Evolutionary conservation across 2,888 invertebrate genomes (phyloP).

Genomic region (Microctonus brassicae): DNA sequence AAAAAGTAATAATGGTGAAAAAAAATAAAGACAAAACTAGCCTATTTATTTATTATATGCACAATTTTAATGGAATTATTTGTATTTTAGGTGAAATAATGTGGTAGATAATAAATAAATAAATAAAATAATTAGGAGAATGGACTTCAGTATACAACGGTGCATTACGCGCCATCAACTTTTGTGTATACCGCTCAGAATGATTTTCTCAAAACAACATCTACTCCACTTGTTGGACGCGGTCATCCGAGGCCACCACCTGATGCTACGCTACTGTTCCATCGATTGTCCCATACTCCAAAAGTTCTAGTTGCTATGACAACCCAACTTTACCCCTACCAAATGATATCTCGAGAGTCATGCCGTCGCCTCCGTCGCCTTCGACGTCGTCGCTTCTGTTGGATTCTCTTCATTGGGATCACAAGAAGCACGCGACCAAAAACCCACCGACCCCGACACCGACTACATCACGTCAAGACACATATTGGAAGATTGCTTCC

Average conservation of each 20-base stretch:
- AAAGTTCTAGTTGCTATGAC: conserved; percentile 50
- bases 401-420: conserved; percentile 25
- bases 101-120: neutral
- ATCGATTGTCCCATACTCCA: conserved; percentile 66
- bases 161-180: neutral
- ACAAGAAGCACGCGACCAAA: conserved; percentile 7
- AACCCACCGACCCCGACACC: conserved; percentile 28
- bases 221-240: conserved; percentile 64
- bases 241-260: conserved; percentile 53
- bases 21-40: too few species aligned
- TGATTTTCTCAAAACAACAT: conserved; percentile 4
- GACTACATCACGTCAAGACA: neutral
- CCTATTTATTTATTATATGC: too few species aligned
- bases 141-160: neutral
- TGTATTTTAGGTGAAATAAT: too few species aligned
- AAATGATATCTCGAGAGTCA: conserved; percentile 49
- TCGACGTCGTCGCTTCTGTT: conserved; percentile 41
- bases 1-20: neutral
- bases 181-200: neutral
- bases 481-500: neutral
- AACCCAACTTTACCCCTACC: conserved; percentile 44
- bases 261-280: conserved; percentile 67
- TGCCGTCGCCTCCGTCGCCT: conserved; percentile 40
- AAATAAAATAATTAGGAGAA: too few species aligned
- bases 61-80: too few species aligned